These are phyloP conservation scores for Tychaedon coryphoeus DNA, from an alignment of 2,113 vertebrate species.

Conservation along the genomic window DNA sequence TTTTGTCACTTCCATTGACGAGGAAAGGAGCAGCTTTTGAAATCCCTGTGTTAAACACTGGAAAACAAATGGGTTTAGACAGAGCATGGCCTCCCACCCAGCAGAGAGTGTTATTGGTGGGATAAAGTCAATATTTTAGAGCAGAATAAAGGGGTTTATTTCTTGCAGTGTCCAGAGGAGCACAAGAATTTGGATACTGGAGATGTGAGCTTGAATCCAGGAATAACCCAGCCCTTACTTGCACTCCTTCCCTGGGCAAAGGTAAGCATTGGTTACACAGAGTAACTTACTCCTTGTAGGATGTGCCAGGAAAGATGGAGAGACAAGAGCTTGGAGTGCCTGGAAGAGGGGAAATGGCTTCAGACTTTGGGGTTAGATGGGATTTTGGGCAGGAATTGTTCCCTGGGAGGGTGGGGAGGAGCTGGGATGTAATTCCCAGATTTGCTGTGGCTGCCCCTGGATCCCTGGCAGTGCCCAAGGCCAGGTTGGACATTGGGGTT, in stretches of 20 bases:
- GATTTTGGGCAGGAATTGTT: background rate
- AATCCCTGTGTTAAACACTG: background rate
- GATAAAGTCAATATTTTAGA: background rate
- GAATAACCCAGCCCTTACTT: background rate
- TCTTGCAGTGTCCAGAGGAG: background rate
- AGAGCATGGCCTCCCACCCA: background rate
- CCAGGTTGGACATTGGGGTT: background rate
- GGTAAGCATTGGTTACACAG: background rate
- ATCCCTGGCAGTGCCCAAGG: background rate
- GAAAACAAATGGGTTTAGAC: background rate
- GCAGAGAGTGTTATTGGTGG: background rate
- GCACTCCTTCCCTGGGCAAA: background rate
- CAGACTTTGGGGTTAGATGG: background rate
- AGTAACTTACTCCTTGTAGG: background rate
- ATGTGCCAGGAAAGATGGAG: background rate
- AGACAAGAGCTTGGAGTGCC: background rate
- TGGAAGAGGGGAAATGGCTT: background rate
- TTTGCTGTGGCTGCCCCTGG: background rate
- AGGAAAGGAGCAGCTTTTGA: background rate
- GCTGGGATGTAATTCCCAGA: background rate
- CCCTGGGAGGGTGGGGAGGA: background rate
- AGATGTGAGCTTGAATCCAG: fast-evolving
- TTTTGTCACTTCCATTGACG: background rate
- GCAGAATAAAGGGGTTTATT: background rate
- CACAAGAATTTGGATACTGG: background rate